Conservation (phyloP, 2,113 vertebrate species). For the Erythrolamprus reginae region DNA sequence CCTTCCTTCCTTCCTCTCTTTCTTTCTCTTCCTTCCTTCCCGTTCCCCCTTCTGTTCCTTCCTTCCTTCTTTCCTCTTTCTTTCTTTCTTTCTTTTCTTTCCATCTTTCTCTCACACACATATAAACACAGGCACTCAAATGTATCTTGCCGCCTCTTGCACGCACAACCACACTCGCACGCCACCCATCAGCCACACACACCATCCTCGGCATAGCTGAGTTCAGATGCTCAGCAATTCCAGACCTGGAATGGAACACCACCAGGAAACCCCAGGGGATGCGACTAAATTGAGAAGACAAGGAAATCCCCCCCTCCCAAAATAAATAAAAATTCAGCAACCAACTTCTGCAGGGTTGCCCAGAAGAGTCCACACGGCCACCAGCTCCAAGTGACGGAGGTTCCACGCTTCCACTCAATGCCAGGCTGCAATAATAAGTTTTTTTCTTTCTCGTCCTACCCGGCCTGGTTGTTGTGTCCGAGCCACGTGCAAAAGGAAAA, state of each 20-base stretch:
- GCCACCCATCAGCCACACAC: not conserved
- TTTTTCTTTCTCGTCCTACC: not conserved
- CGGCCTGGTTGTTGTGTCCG: not conserved
- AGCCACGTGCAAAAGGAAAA: not conserved
- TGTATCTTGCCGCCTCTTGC: not conserved
- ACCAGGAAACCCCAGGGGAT: not conserved
- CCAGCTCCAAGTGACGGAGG: not conserved
- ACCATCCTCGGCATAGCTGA: not conserved
- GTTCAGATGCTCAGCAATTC: not conserved
- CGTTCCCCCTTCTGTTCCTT: no score
- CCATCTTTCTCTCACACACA: no score
- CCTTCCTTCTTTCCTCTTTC: no score
- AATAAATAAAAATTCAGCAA: not conserved
- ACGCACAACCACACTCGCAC: not conserved
- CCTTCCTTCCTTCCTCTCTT: no score
- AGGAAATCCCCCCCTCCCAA: not conserved
- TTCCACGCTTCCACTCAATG: not conserved
- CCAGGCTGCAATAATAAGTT: accelerated
- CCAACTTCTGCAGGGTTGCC: not conserved
- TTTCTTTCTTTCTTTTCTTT: no score
- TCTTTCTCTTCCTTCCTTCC: no score
- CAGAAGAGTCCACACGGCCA: not conserved
- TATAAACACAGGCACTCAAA: not conserved
- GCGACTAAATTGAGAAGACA: not conserved
- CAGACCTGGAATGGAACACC: not conserved